These are phyloP conservation scores for Porites lutea DNA, from an alignment of 64 coral and sea anemone genomes.

Conservation along the genomic window DNA sequence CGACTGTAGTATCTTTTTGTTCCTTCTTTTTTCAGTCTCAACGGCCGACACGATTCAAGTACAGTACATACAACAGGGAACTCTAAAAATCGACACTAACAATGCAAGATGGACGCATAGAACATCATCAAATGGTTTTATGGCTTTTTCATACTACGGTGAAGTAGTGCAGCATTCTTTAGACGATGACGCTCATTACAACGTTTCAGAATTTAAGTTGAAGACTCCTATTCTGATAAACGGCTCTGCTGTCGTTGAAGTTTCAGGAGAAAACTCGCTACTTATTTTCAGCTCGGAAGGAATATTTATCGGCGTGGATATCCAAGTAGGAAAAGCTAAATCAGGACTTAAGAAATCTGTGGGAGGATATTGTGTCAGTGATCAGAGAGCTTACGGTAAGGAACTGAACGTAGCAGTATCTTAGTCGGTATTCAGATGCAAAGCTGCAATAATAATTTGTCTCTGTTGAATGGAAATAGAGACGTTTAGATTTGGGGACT, in stretches of 20 bases:
- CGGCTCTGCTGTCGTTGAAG: slow-evolving; percentile 21
- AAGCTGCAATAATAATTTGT: no score
- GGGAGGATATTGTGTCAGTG: slow-evolving; percentile 50
- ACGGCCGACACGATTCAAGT: slow-evolving; percentile 39
- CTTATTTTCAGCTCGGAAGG: slow-evolving; percentile 33
- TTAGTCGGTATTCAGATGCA: no score
- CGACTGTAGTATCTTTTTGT: no score
- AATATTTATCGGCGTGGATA: slow-evolving; percentile 53
- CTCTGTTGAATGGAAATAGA: no score
- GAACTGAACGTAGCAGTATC: no score
- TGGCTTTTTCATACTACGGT: slow-evolving; percentile 52
- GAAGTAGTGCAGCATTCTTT: not conserved
- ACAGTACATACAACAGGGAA: slow-evolving; percentile 50
- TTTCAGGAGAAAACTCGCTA: slow-evolving; percentile 22
- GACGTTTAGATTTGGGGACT: no score
- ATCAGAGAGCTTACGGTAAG: not conserved
- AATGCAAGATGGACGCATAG: slow-evolving; percentile 53
- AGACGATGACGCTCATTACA: not conserved
- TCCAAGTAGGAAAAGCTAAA: slow-evolving; percentile 7
- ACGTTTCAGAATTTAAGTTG: slow-evolving; percentile 42
- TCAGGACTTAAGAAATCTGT: not conserved
- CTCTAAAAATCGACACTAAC: slow-evolving; percentile 29
- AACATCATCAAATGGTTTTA: slow-evolving; percentile 11
- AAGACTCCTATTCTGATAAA: slow-evolving; percentile 64
- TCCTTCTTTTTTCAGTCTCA: slow-evolving; percentile 28